A percentile compares a stretch with the other conserved stretches of the same genome.
Evolutionary conservation across 1,140 invertebrate genomes (phyloP).

Genomic region (Maconellicoccus hirsutus): DNA sequence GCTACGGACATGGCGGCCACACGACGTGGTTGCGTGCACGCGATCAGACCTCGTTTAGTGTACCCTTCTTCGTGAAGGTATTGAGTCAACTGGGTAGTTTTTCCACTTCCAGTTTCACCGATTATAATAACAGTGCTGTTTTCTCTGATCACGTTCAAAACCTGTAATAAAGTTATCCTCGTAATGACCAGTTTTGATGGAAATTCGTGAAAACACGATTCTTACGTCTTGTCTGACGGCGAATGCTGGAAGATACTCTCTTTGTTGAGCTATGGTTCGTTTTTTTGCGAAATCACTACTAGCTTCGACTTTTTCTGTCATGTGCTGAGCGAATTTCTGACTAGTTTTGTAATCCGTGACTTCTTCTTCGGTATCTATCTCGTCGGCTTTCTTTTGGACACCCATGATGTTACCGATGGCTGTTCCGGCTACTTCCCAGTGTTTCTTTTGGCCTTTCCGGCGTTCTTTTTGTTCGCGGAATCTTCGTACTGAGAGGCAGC

Average conservation of each 20-base stretch:
- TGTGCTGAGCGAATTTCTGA: slow-evolving; percentile 95
- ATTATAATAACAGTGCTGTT: slow-evolving; percentile 90
- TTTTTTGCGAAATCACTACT: slow-evolving; percentile 82
- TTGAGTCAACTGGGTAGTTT: slow-evolving; percentile 98
- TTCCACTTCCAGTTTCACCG: slow-evolving; percentile 97
- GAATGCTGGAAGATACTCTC: slow-evolving; percentile 90
- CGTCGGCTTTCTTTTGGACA: slow-evolving; percentile 64
- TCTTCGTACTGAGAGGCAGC: slow-evolving; percentile 74
- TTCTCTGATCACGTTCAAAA: slow-evolving; percentile 86
- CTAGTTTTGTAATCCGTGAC: slow-evolving; percentile 65
- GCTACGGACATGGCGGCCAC: slow-evolving; percentile 99
- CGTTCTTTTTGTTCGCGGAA: slow-evolving; percentile 94
- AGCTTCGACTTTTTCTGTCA: slow-evolving; percentile 59
- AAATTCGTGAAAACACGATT: background rate
- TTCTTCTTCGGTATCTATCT: slow-evolving; percentile 43
- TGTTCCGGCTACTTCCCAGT: slow-evolving; percentile 97
- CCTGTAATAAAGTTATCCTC: slow-evolving; percentile 33
- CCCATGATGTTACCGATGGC: slow-evolving; percentile 97
- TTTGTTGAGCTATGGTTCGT: slow-evolving; percentile 74
- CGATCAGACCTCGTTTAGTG: slow-evolving; percentile 84
- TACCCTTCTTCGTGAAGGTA: slow-evolving; percentile 98
- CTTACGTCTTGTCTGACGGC: slow-evolving; percentile 77
- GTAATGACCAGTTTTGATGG: too few species aligned
- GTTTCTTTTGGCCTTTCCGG: slow-evolving; percentile 92
- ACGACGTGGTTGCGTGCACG: slow-evolving; percentile 64